Percentiles rank a stretch among this genome's conserved stretches.
These are phyloP conservation scores for Hydriomena furcata DNA, from an alignment of 2,888 invertebrate genomes.

Conservation along the genomic window DNA sequence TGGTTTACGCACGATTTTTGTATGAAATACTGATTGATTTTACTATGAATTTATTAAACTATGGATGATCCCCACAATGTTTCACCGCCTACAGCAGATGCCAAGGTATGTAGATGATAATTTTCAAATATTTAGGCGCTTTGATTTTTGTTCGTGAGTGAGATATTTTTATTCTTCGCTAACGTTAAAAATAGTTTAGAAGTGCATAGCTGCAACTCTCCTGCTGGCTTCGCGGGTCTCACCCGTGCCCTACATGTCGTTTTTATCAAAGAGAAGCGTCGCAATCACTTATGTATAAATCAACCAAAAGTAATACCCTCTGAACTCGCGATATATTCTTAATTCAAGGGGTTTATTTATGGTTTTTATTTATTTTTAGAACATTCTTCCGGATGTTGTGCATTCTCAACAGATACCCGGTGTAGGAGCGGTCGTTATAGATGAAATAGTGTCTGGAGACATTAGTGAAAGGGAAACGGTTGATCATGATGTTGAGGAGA, in stretches of 20 bases:
- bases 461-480: constrained; percentile 46
- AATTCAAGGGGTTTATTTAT: constrained; percentile 50
- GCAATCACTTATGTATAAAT: constrained; percentile 19
- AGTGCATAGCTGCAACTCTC: constrained; percentile 58
- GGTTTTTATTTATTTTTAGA: constrained; percentile 80
- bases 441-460: constrained; percentile 50
- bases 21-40: constrained; percentile 62
- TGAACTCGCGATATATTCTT: constrained; percentile 28
- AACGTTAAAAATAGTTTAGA: constrained; percentile 66
- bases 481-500: constrained; percentile 51
- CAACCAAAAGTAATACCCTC: constrained; percentile 24
- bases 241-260: constrained; percentile 25
- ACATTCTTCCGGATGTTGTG: constrained; percentile 81
- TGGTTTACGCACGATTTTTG: constrained; percentile 61
- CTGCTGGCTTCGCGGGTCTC: constrained; percentile 39
- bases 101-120: constrained; percentile 55
- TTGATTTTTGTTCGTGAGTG: constrained; percentile 44
- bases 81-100: constrained; percentile 58
- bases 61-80: constrained; percentile 73
- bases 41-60: constrained; percentile 75
- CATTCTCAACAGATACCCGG: constrained; percentile 76
- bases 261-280: not conserved
- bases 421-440: constrained; percentile 53
- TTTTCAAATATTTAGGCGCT: constrained; percentile 18
- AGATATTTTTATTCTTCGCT: constrained; percentile 60